These are phyloP conservation scores for Scomberomorus guttatus DNA, from an alignment of 2,797 vertebrate species.

Conservation along the genomic window DNA sequence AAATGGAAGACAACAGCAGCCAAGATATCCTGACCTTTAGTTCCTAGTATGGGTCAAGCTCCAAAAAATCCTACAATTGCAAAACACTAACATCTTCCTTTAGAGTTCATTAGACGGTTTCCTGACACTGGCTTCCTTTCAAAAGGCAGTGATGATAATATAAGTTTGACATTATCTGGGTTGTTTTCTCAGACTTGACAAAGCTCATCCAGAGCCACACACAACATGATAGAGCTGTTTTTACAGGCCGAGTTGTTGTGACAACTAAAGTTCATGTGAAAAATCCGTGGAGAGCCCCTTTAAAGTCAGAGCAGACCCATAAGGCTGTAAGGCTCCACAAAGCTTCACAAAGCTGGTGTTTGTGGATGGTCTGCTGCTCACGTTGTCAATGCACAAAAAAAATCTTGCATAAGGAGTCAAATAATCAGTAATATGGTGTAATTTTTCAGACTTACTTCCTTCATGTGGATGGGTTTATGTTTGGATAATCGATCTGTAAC, in stretches of 20 bases:
- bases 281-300: no score
- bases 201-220: neutral
- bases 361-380: neutral
- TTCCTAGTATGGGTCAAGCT: no score
- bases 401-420: neutral
- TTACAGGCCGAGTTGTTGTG: no score
- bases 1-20: no score
- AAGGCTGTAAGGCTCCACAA: neutral
- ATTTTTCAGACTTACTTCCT: neutral
- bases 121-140: neutral
- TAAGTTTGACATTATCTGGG: neutral
- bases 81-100: neutral
- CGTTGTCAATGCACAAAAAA: neutral
- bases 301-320: no score
- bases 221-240: no score
- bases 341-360: neutral
- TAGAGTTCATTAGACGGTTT: neutral
- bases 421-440: neutral
- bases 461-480: constrained; percentile 16
- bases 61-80: neutral
- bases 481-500: constrained; percentile 3
- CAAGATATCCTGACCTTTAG: no score
- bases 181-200: neutral
- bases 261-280: no score
- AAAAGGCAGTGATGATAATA: neutral